Evolutionary conservation across 2,113 vertebrate species (phyloP).

Genomic region (Solea senegalensis): DNA sequence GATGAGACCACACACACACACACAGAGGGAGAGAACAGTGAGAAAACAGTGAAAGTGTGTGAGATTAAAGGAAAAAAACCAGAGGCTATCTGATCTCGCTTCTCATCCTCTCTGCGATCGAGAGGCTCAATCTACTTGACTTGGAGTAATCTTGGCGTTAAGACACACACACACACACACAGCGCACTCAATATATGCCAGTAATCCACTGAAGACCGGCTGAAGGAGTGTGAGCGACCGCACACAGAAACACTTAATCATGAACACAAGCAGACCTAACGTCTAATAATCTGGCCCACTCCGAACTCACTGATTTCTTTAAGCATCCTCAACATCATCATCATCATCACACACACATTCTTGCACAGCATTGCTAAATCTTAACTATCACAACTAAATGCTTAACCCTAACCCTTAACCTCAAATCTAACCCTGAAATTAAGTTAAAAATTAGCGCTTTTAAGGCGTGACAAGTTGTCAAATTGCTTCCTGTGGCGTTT

Average conservation of each 20-base stretch:
- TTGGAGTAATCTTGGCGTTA: conserved; percentile 73
- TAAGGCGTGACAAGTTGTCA: no score
- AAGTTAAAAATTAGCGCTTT: no score
- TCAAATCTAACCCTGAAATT: no score
- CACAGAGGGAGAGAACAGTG: neutral
- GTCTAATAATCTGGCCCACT: conserved; percentile 51
- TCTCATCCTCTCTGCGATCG: conserved; percentile 65
- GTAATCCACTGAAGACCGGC: conserved; percentile 63
- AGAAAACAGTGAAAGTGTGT: conserved; percentile 25
- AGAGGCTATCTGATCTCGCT: conserved; percentile 56
- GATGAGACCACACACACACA: conserved; percentile 64
- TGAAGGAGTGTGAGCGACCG: conserved; percentile 56
- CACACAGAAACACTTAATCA: conserved; percentile 45
- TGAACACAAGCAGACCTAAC: neutral
- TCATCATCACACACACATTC: neutral
- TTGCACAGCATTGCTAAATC: no score
- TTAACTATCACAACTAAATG: neutral
- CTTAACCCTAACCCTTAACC: no score
- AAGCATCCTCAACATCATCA: conserved; percentile 6
- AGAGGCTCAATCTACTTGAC: conserved; percentile 63
- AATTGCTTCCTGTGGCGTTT: no score
- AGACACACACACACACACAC: conserved; percentile 42
- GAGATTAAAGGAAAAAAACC: conserved; percentile 60
- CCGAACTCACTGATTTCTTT: conserved; percentile 42
- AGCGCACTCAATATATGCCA: conserved; percentile 35